These are phyloP conservation scores for Microctenopoma lineatum DNA, from an alignment of 2,797 vertebrate genomes.

Conservation along the genomic window DNA sequence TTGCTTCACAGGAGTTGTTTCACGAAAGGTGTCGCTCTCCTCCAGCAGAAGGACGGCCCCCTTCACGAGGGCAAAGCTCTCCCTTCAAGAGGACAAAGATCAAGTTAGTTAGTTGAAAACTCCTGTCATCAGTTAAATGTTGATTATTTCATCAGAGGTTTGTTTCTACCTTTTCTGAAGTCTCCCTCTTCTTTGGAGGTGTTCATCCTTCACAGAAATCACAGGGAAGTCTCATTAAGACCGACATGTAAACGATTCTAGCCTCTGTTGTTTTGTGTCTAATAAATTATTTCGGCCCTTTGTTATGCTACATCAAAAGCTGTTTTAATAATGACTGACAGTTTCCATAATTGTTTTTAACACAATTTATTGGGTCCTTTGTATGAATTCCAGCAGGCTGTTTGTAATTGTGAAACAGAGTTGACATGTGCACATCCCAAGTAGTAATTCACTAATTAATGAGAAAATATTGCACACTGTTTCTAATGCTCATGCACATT, in stretches of 20 bases:
- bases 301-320: background rate
- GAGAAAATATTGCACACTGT: background rate
- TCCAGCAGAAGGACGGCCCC: conserved; percentile 90
- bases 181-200: conserved; percentile 73
- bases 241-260: background rate
- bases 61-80: conserved; percentile 94
- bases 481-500: conserved; percentile 14
- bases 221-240: conserved; percentile 9
- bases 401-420: background rate
- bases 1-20: conserved; percentile 51
- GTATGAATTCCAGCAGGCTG: background rate
- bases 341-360: background rate
- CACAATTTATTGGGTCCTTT: background rate
- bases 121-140: background rate
- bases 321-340: background rate
- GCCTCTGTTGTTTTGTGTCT: conserved; percentile 3
- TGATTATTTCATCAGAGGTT: background rate
- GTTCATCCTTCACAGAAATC: conserved; percentile 78
- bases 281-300: background rate
- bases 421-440: background rate
- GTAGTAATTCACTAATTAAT: conserved; percentile 1
- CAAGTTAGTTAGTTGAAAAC: background rate
- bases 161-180: conserved; percentile 85
- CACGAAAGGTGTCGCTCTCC: conserved; percentile 69
- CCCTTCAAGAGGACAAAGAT: conserved; percentile 75